Conservation (phyloP, 2,113 vertebrate genomes). For the Balaenoptera acutorostrata region DNA sequence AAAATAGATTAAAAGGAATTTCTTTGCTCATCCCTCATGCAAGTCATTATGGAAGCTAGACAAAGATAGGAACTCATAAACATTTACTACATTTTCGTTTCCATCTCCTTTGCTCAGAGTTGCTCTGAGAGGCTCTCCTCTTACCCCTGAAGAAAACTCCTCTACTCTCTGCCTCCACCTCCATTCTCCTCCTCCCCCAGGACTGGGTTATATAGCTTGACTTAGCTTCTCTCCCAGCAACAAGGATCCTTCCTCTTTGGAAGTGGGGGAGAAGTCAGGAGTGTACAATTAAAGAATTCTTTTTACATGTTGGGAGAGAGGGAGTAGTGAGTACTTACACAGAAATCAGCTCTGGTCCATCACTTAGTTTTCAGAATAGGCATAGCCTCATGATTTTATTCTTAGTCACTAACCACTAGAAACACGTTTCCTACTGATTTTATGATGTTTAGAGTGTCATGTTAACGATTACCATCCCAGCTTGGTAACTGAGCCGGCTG, state of each 20-base stretch:
- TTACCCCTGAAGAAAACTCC: background rate
- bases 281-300: background rate
- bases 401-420: background rate
- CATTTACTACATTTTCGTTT: background rate
- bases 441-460: background rate
- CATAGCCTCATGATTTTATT: background rate
- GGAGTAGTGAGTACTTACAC: background rate
- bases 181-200: background rate
- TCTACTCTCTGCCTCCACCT: background rate
- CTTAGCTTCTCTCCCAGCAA: background rate
- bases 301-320: background rate
- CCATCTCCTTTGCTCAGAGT: background rate
- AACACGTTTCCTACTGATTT: background rate
- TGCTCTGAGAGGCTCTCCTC: background rate
- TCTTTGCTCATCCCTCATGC: background rate
- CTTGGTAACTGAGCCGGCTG: too few relatives aligned
- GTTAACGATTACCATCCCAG: background rate
- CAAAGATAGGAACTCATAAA: background rate
- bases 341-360: background rate
- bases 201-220: background rate
- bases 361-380: background rate
- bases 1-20: constrained; percentile 1
- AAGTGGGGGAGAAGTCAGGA: background rate
- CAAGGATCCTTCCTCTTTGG: background rate
- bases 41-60: background rate